phyloP scores from a whole-genome alignment of 2,888 invertebrate genomes.

The Cryptus viduatorius region DNA sequence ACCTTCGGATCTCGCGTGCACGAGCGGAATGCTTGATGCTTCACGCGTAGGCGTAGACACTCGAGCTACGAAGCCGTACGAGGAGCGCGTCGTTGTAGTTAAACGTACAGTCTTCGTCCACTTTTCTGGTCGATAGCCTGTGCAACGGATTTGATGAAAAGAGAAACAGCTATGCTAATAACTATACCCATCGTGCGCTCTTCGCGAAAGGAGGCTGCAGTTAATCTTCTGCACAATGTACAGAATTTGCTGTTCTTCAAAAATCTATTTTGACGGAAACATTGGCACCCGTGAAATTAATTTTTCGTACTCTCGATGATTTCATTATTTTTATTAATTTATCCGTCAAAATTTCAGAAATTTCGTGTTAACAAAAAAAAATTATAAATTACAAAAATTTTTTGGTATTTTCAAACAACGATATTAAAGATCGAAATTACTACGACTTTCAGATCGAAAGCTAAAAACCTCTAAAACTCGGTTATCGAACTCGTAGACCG shows the following conservation, averaged over 20 bases:
- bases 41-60: conserved; percentile 37
- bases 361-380: no score
- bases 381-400: no score
- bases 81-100: background rate
- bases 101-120: background rate
- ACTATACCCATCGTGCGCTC: background rate
- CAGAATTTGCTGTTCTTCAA: background rate
- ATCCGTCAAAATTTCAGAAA: no score
- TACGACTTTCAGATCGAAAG: no score
- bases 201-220: background rate
- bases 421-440: no score
- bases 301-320: background rate
- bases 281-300: background rate
- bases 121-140: background rate
- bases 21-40: conserved; percentile 38
- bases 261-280: background rate
- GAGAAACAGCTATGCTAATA: background rate
- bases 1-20: conserved; percentile 17
- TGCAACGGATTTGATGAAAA: background rate
- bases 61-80: conserved; percentile 12
- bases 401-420: no score
- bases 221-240: conserved; percentile 3
- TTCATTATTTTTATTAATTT: no score
- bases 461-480: no score
- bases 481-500: no score